Evolutionary conservation across 2,888 invertebrate genomes (phyloP).

Genomic region (Lepidonotus clava): DNA sequence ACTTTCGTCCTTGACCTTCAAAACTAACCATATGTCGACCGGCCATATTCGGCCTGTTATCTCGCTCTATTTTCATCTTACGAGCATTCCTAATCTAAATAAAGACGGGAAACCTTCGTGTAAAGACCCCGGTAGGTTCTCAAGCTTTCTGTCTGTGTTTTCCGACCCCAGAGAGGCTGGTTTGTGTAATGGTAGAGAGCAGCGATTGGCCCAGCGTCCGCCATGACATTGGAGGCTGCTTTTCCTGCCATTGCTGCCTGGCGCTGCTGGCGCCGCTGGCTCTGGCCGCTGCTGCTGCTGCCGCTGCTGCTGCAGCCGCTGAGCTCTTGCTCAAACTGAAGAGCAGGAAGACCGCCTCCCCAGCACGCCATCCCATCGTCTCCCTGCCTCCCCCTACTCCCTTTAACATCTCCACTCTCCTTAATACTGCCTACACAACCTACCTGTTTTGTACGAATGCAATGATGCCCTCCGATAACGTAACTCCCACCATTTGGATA

Average conservation of each 20-base stretch:
- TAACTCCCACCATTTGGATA: constrained; percentile 51
- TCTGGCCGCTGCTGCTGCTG: constrained; percentile 3
- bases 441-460: constrained; percentile 47
- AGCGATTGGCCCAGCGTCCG: not conserved
- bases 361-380: not conserved
- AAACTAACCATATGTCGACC: constrained; percentile 46
- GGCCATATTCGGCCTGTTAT: not conserved
- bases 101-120: not conserved
- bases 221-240: constrained; percentile 46
- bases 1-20: constrained; percentile 54
- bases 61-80: not conserved
- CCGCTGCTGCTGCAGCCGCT: not conserved
- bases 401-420: not conserved
- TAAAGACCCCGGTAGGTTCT: not conserved
- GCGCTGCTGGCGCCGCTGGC: constrained; percentile 12
- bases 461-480: constrained; percentile 43
- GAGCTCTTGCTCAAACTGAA: constrained; percentile 8
- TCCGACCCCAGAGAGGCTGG: not conserved
- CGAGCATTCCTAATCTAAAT: not conserved
- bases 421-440: not conserved
- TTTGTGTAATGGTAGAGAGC: not conserved
- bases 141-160: not conserved
- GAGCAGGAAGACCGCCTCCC: constrained; percentile 7
- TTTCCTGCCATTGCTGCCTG: constrained; percentile 37
- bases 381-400: not conserved